Percentiles rank a stretch among this genome's conserved stretches.
phyloP scores from a whole-genome alignment of 2,888 invertebrate genomes.

The Phragmatobia fuliginosa region DNA sequence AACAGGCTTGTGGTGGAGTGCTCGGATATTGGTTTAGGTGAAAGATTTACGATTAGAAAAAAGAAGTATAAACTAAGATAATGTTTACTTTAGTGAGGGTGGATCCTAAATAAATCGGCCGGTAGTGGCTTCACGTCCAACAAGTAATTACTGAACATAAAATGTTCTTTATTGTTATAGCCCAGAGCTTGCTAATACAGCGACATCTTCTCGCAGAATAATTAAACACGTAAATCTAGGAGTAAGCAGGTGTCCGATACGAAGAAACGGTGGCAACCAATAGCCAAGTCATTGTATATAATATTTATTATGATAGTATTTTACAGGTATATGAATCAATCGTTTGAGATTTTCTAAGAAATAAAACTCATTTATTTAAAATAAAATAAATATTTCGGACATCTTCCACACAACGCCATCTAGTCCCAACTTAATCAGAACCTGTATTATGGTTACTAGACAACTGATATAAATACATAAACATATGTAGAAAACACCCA shows the following conservation, averaged over 20 bases:
- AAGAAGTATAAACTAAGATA: not conserved
- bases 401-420: too few species aligned
- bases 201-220: constrained; percentile 25
- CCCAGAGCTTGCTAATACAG: constrained; percentile 9
- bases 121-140: not conserved
- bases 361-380: not conserved
- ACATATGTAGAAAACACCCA: too few species aligned
- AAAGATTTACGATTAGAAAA: not conserved
- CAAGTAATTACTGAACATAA: constrained; percentile 19
- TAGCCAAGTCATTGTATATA: not conserved
- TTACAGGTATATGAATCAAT: rapidly evolving
- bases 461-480: too few species aligned
- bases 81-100: constrained; percentile 2
- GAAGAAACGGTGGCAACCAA: not conserved
- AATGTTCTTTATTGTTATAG: constrained; percentile 25
- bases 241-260: constrained; percentile 6
- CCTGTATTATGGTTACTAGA: too few species aligned
- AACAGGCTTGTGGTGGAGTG: not conserved
- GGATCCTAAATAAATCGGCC: constrained; percentile 5
- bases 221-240: constrained; percentile 38
- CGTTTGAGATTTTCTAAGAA: not conserved
- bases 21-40: not conserved
- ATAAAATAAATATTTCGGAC: too few species aligned
- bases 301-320: not conserved
- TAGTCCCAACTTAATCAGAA: too few species aligned